Percentiles rank a stretch among this genome's conserved stretches.
These are phyloP conservation scores for Xanthia togata DNA, from an alignment of 2,888 invertebrate genomes.

Conservation along the genomic window DNA sequence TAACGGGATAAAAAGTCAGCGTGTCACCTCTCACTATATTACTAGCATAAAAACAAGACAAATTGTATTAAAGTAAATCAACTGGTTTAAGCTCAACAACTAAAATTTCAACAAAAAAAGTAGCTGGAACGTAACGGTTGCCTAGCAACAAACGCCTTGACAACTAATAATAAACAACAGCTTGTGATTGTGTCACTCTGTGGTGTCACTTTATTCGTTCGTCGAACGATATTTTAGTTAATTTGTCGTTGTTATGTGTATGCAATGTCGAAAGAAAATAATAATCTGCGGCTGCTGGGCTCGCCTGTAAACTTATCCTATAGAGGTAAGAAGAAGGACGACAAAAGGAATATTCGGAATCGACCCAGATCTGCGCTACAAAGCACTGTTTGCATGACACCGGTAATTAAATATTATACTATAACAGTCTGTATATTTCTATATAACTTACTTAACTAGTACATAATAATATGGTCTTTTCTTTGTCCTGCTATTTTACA, in stretches of 20 bases:
- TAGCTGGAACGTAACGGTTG: slow-evolving; percentile 65
- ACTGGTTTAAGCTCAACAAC: slow-evolving; percentile 16
- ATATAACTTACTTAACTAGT: neutral
- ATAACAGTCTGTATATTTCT: neutral
- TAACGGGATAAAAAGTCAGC: no score
- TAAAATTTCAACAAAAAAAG: neutral
- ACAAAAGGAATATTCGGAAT: slow-evolving; percentile 81
- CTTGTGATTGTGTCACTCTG: slow-evolving; percentile 5
- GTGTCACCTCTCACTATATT: no score
- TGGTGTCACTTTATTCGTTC: no score
- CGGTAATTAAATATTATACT: slow-evolving; percentile 78
- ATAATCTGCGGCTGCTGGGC: slow-evolving; percentile 84
- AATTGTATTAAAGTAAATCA: neutral
- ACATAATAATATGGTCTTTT: neutral
- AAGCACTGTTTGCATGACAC: slow-evolving; percentile 79
- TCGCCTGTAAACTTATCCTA: slow-evolving; percentile 87
- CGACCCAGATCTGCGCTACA: slow-evolving; percentile 86
- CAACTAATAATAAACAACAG: slow-evolving; percentile 69
- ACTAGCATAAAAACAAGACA: neutral
- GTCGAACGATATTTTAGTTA: neutral
- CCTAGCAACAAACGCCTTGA: slow-evolving; percentile 75
- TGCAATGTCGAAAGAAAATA: slow-evolving; percentile 88
- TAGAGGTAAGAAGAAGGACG: slow-evolving; percentile 85
- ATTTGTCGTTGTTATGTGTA: slow-evolving; percentile 70
- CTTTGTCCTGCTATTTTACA: neutral